Conservation (phyloP, 2,113 vertebrate species). For the Meriones unguiculatus region DNA sequence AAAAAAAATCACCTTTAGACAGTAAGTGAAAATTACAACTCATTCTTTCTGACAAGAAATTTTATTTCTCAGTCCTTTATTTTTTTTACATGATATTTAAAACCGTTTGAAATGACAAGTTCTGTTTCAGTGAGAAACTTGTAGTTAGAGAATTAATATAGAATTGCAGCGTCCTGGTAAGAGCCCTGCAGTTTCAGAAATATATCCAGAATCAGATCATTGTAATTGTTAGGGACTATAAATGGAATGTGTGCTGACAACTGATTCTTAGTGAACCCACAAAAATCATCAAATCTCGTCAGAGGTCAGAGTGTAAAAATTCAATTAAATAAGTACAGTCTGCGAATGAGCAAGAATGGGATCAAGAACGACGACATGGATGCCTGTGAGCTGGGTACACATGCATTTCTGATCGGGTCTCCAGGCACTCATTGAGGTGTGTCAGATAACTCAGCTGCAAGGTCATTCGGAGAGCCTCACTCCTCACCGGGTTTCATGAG, state of each 20-base stretch:
- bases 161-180: slow-evolving; percentile 21
- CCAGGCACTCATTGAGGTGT: neutral
- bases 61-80: neutral
- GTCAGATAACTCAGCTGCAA: neutral
- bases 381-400: neutral
- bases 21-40: neutral
- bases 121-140: neutral
- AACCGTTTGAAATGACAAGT: neutral
- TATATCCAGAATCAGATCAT: slow-evolving; percentile 20
- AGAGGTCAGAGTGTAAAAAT: slow-evolving; percentile 43
- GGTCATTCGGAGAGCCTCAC: neutral
- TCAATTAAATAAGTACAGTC: neutral
- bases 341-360: neutral
- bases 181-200: neutral
- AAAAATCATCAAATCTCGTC: slow-evolving; percentile 44
- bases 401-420: neutral
- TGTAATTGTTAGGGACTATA: slow-evolving; percentile 10
- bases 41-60: neutral
- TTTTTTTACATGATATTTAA: slow-evolving; percentile 7
- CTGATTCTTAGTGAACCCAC: slow-evolving; percentile 22
- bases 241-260: slow-evolving; percentile 51
- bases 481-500: neutral
- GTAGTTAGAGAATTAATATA: slow-evolving; percentile 29
- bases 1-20: neutral
- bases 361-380: neutral